Evolutionary conservation across 2,888 invertebrate genomes (phyloP).

Genomic region (Tachina lurida): DNA sequence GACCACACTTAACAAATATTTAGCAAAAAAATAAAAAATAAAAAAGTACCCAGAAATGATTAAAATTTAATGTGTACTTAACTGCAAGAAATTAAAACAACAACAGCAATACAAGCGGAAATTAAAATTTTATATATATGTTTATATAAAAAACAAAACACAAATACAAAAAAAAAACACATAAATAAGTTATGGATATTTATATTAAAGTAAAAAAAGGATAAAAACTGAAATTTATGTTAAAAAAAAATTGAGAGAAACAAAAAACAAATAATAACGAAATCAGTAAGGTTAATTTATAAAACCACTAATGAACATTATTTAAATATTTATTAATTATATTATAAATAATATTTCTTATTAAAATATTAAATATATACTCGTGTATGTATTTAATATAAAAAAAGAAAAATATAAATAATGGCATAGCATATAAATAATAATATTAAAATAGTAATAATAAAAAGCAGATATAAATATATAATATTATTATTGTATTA

Average conservation of each 20-base stretch:
- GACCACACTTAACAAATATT: constrained; percentile 51
- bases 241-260: background rate
- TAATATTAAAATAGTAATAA: constrained; percentile 37
- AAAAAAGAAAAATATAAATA: constrained; percentile 30
- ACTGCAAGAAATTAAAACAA: constrained; percentile 43
- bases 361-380: constrained; percentile 60
- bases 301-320: constrained; percentile 70
- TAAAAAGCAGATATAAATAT: constrained; percentile 19
- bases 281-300: constrained; percentile 66
- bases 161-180: constrained; percentile 2
- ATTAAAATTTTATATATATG: constrained; percentile 36
- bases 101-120: constrained; percentile 46
- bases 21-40: constrained; percentile 24
- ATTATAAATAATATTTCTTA: constrained; percentile 56
- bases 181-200: constrained; percentile 27
- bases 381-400: constrained; percentile 35
- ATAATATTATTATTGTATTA: constrained; percentile 59
- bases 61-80: constrained; percentile 68
- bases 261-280: background rate
- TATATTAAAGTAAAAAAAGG: constrained; percentile 13
- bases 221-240: constrained; percentile 6
- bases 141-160: background rate
- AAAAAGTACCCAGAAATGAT: constrained; percentile 44
- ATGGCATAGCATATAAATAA: constrained; percentile 35
- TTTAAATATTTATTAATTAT: constrained; percentile 71